Base-by-base conservation (phyloP, 2,888 invertebrate genomes). In the Schrankia costaestrigalis region DNA sequence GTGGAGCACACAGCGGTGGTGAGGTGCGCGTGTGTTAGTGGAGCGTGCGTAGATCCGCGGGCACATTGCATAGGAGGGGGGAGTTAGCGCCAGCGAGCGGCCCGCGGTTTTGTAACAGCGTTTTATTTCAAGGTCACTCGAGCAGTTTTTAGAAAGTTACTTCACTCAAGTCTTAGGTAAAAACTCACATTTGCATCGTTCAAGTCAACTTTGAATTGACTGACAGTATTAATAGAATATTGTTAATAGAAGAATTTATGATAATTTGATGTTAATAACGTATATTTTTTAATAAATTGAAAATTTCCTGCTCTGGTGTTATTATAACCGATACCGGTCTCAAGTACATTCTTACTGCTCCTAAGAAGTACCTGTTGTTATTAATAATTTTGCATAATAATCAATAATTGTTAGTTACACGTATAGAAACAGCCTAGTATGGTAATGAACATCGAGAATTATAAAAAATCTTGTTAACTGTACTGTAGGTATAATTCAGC, bases 61-160 rank as follows among this genome's bases (percentile, higher is more conserved):
- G 69, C 63, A 60, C 66, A 66, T 57, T 71, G 75, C 73, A 66
- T 60, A 63, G 63, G 69, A 67, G 64, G 68, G 73, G 70, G 68
- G 77, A 63, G 65, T 70, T 69, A 73, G 71, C 75, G 73, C 69
- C 76, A 67, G 80, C 81, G 82, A 81, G 72, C 71, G 80, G 80
- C 65, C 69, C 78, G 82, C 83, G 76, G 81, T 88, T 84, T 87
- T 85, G 87, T 87, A 89, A 88, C 70, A 86, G 73, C 78, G 77
- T 79, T 86, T 82, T 82, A 81, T 85, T 86, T 88, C 88, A 88
- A 88, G 88, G 89, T 88, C 87, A 87, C 71, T 69, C 71, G 74
- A 82, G 78, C 78, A 83, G 82, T 84, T 85, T 87, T 88, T 88
- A 87, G 88, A 89, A 88, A 89, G 88, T 87, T 79, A 83, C 80